A percentile compares a stretch with the other conserved stretches of the same genome.
Conservation (phyloP, 2,888 invertebrate genomes). For the Rambutsinella grinnellia region DNA sequence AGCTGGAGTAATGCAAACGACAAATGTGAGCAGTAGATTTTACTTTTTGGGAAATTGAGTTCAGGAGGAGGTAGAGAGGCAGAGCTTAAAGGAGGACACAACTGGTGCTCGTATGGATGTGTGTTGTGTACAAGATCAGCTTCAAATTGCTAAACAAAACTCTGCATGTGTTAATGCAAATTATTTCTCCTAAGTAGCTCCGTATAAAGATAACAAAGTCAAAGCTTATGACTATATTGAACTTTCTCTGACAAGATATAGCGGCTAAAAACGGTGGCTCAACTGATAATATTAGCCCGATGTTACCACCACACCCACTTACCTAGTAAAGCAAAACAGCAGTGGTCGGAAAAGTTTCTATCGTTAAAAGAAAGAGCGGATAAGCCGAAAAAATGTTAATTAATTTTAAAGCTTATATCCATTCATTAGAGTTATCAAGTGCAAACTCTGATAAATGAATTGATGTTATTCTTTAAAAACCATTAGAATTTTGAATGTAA, state of each 20-base stretch:
- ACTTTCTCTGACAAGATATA: not conserved
- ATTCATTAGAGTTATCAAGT: too few species aligned
- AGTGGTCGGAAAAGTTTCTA: too few species aligned
- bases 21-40: slow-evolving; percentile 26
- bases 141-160: slow-evolving; percentile 28
- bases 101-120: not conserved
- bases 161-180: slow-evolving; percentile 47
- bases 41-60: slow-evolving; percentile 25
- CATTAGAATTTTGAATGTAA: too few species aligned
- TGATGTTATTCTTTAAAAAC: too few species aligned
- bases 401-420: too few species aligned
- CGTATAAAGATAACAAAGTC: not conserved
- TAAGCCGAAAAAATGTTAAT: not conserved
- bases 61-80: not conserved
- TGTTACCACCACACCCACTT: not conserved
- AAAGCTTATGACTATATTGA: not conserved
- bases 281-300: not conserved
- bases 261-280: not conserved
- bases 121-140: not conserved
- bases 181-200: slow-evolving; percentile 26
- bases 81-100: not conserved
- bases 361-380: too few species aligned
- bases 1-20: slow-evolving; percentile 25
- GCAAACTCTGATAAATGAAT: not conserved
- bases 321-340: not conserved